Evolutionary conservation across 2,888 invertebrate species (phyloP).

Genomic region (Lasioglossum leucozonium): DNA sequence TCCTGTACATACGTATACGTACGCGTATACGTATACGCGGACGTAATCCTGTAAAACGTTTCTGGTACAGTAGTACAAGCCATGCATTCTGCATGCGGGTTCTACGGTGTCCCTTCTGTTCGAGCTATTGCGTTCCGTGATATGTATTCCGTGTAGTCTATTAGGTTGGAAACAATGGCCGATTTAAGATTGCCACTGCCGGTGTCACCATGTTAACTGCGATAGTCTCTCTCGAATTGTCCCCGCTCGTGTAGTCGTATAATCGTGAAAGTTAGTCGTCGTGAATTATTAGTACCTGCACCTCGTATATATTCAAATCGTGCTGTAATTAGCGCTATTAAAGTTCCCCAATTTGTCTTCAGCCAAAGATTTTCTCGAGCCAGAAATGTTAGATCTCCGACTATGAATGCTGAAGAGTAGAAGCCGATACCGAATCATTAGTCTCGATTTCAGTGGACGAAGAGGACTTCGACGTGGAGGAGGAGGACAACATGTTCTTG

Average conservation of each 20-base stretch:
- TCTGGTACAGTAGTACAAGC: background rate
- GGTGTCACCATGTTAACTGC: background rate
- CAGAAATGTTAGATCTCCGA: background rate
- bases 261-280: background rate
- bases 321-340: background rate
- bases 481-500: slow-evolving; percentile 86
- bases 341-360: too few species aligned
- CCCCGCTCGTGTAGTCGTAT: background rate
- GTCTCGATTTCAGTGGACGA: slow-evolving; percentile 84
- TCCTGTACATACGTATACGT: background rate
- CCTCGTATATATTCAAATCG: background rate
- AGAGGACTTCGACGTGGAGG: slow-evolving; percentile 89
- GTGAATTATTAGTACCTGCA: background rate
- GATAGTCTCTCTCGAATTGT: background rate
- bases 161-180: background rate
- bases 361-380: too few species aligned
- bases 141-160: background rate
- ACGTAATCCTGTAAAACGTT: background rate
- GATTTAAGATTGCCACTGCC: background rate
- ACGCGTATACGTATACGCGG: background rate
- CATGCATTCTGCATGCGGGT: background rate
- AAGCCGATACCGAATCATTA: background rate
- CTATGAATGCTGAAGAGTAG: background rate
- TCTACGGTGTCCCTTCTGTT: background rate
- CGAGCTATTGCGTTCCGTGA: background rate